Conservation (phyloP, 1,140 invertebrate genomes). For the Drosophila ohnishii region DNA sequence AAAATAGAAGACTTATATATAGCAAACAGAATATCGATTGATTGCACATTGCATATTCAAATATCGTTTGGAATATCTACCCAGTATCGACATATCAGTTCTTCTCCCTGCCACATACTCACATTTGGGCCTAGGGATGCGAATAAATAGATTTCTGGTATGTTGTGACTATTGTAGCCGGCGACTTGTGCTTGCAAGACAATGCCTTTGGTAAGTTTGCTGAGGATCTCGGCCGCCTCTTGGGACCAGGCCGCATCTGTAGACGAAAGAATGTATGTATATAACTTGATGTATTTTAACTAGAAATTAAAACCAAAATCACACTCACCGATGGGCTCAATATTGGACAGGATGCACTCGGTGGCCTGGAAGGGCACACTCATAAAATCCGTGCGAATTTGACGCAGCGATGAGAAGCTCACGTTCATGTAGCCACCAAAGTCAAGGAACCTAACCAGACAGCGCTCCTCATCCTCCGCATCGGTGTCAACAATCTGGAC, state of each 20-base stretch:
- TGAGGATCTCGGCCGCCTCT: constrained; percentile 90
- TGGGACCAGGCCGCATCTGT: constrained; percentile 87
- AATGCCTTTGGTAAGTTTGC: constrained; percentile 89
- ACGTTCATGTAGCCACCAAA: constrained; percentile 95
- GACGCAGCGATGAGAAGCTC: constrained; percentile 89
- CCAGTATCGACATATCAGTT: background rate
- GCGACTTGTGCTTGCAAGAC: constrained; percentile 94
- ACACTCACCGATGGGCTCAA: constrained; percentile 91
- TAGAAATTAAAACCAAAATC: background rate
- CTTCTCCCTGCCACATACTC: constrained; percentile 60
- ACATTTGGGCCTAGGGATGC: constrained; percentile 88
- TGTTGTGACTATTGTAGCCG: constrained; percentile 89
- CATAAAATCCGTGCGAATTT: constrained; percentile 96
- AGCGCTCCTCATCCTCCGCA: constrained; percentile 86
- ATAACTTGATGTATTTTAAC: background rate
- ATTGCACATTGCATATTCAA: background rate
- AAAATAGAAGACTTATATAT: too few species aligned
- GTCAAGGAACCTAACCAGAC: constrained; percentile 94
- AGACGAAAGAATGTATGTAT: constrained; percentile 3
- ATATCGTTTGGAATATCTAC: background rate
- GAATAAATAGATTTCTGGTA: constrained; percentile 91
- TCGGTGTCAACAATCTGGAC: constrained; percentile 91
- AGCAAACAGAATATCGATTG: background rate
- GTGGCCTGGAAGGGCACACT: constrained; percentile 97
- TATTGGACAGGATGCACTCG: constrained; percentile 95